Percentiles rank a stretch among this genome's conserved stretches.
Conservation (phyloP, 37 sponge, comb jelly and placozoan genomes). For the Aphrocallistes beatrix region DNA sequence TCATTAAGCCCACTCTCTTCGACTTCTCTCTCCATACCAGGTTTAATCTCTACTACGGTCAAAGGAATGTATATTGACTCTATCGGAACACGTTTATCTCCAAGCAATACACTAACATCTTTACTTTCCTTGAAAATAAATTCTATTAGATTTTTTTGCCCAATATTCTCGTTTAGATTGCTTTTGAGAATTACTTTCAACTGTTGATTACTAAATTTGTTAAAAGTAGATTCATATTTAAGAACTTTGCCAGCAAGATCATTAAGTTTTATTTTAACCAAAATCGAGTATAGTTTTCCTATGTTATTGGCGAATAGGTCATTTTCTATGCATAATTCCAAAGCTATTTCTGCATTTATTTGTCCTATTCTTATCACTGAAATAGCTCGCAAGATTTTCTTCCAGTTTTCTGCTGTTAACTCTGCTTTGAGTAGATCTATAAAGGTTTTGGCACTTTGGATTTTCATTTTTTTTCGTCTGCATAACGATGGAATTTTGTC, state of each 20-base stretch:
- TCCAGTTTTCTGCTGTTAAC: too few species aligned
- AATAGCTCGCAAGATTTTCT: too few species aligned
- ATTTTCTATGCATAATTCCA: too few species aligned
- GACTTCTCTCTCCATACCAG: not conserved
- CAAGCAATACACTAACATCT: not conserved
- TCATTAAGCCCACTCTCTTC: not conserved
- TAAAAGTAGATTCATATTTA: not conserved
- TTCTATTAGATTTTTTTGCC: not conserved
- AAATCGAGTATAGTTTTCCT: not conserved
- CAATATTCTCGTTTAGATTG: not conserved
- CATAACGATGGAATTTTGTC: too few species aligned
- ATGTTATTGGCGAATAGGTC: too few species aligned
- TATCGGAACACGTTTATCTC: not conserved
- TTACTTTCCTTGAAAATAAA: not conserved
- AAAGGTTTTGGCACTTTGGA: too few species aligned
- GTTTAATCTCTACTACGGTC: not conserved
- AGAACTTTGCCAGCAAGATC: not conserved
- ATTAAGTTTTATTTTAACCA: not conserved
- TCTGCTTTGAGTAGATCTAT: too few species aligned
- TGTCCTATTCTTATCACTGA: too few species aligned
- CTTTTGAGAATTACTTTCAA: not conserved
- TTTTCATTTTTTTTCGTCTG: too few species aligned
- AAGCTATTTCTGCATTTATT: too few species aligned
- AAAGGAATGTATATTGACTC: not conserved
- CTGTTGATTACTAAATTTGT: not conserved